Percentiles rank a stretch among this genome's conserved stretches.
phyloP scores from a whole-genome alignment of 2,113 vertebrate species.

The Microcebus murinus region DNA sequence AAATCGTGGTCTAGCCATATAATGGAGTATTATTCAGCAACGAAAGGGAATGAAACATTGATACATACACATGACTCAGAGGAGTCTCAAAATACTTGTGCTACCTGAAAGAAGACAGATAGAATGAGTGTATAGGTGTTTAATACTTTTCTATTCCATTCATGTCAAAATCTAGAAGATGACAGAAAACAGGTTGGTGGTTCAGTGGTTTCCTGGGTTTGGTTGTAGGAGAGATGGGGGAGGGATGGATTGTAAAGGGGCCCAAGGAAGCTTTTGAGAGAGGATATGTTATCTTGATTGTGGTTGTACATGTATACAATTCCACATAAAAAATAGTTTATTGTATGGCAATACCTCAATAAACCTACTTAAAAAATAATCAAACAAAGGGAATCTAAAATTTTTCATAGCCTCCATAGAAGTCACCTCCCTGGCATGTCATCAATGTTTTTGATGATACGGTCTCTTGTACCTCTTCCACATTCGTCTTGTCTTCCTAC shows the following conservation, averaged over 20 bases:
- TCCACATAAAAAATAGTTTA: background rate
- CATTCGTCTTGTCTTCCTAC: background rate
- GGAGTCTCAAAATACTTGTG: background rate
- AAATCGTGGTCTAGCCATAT: background rate
- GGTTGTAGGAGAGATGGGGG: background rate
- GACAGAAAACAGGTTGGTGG: background rate
- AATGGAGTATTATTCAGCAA: background rate
- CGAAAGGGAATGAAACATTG: background rate
- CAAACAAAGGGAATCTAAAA: background rate
- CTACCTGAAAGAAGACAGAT: background rate
- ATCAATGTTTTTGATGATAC: background rate
- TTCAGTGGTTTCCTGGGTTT: background rate
- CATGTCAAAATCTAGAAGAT: background rate
- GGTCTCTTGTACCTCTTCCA: background rate
- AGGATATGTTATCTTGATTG: background rate
- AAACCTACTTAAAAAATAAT: constrained; percentile 18
- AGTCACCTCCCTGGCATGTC: background rate
- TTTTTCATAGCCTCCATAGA: background rate
- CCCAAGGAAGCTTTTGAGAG: background rate
- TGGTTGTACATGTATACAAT: background rate
- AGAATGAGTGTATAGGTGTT: background rate
- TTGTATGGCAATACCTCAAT: background rate
- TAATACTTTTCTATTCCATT: background rate
- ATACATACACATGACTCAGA: background rate
- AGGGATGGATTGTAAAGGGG: background rate